A percentile compares a stretch with the other conserved stretches of the same genome.
These are phyloP conservation scores for Athalia cordata DNA, from an alignment of 2,888 invertebrate species.

Conservation along the genomic window DNA sequence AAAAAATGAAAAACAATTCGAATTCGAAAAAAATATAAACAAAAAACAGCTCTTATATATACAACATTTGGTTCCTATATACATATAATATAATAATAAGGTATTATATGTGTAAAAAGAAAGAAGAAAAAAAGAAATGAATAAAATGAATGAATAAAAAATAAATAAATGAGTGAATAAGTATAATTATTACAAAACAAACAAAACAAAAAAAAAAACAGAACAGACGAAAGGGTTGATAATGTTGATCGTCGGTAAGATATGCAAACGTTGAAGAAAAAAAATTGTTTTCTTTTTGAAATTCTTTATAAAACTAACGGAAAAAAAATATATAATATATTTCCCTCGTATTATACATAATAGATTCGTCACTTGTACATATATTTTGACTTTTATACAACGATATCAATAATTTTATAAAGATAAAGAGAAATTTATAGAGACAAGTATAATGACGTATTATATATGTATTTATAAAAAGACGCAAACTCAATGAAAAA, in stretches of 20 bases:
- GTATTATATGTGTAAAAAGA: background rate
- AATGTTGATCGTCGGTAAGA: background rate
- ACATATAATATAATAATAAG: background rate
- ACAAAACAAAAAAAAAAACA: background rate
- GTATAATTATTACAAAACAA: background rate
- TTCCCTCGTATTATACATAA: background rate
- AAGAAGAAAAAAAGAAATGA: background rate
- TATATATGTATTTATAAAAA: too few species aligned
- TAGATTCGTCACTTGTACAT: background rate
- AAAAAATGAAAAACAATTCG: too few species aligned
- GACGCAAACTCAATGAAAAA: too few species aligned
- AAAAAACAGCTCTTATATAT: too few species aligned
- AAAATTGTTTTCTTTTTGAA: background rate
- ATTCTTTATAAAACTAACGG: too few species aligned
- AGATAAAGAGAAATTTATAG: background rate
- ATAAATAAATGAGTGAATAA: background rate
- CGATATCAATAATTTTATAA: background rate
- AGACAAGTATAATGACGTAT: background rate
- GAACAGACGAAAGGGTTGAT: background rate
- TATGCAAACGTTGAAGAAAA: background rate
- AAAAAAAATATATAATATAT: background rate
- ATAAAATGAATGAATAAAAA: background rate
- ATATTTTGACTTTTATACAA: background rate
- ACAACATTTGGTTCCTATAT: constrained; percentile 41
- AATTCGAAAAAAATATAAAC: too few species aligned